phyloP scores from a whole-genome alignment of 1,140 invertebrate genomes.

The Copidosoma floridanum region DNA sequence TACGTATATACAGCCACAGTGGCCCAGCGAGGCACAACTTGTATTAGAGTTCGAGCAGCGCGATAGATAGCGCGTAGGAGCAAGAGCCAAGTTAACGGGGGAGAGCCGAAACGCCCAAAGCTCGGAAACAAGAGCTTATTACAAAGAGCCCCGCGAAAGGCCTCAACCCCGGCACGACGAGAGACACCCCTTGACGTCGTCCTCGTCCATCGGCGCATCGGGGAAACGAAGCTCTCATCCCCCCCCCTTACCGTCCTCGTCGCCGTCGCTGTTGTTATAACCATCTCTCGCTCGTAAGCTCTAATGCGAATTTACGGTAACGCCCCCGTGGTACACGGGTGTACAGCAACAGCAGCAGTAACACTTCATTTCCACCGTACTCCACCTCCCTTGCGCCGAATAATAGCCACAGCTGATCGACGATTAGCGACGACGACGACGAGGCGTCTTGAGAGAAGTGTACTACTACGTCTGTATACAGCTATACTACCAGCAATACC shows the following conservation, averaged over 20 bases:
- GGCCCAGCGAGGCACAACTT: no score
- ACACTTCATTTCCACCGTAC: no score
- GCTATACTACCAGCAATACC: no score
- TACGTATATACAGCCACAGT: no score
- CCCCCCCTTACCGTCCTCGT: slow-evolving; percentile 16
- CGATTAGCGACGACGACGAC: slow-evolving; percentile 25
- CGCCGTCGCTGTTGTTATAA: not conserved
- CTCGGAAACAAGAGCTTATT: not conserved
- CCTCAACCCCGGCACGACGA: not conserved
- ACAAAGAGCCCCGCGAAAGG: not conserved
- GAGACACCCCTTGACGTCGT: not conserved
- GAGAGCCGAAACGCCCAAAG: no score
- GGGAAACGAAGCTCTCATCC: slow-evolving; percentile 29
- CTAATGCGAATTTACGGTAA: slow-evolving; percentile 40
- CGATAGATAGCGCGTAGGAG: no score
- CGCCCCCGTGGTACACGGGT: not conserved
- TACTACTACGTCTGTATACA: no score
- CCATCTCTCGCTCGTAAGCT: slow-evolving; percentile 19
- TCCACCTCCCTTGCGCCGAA: slow-evolving; percentile 1
- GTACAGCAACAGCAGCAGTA: no score
- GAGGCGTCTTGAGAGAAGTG: not conserved
- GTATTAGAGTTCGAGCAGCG: no score
- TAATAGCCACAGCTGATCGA: slow-evolving; percentile 22
- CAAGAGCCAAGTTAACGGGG: no score
- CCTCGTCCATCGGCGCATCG: no score